Percentiles rank a stretch among this genome's conserved stretches.
These are phyloP conservation scores for Schizopygopsis pylzovi DNA, from an alignment of 2,797 vertebrate species.

Conservation along the genomic window DNA sequence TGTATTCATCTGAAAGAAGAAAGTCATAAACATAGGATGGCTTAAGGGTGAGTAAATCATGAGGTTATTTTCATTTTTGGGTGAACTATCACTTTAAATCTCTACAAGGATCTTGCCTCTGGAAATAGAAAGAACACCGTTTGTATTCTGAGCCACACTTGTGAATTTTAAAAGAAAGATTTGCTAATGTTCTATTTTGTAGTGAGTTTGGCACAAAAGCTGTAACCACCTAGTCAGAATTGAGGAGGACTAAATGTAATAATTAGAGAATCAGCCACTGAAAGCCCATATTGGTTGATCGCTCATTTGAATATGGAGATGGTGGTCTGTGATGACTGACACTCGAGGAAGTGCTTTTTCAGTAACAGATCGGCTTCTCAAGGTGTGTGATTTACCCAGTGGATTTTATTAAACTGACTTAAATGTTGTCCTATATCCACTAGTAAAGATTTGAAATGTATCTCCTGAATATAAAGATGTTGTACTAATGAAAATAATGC, in stretches of 20 bases:
- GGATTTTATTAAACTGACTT: background rate
- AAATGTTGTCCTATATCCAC: background rate
- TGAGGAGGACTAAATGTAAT: background rate
- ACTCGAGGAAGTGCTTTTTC: slow-evolving; percentile 11
- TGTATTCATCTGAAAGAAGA: background rate
- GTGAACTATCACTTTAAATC: background rate
- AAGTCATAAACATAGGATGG: background rate
- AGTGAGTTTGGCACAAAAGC: background rate
- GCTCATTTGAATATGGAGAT: slow-evolving; percentile 1
- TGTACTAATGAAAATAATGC: background rate
- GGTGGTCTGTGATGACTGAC: background rate
- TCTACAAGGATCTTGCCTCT: background rate
- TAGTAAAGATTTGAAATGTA: background rate
- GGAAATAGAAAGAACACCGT: background rate
- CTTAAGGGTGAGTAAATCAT: background rate
- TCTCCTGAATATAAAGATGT: background rate
- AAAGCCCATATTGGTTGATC: background rate
- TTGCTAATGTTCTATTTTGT: slow-evolving; percentile 37
- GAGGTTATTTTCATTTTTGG: background rate
- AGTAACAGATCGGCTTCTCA: slow-evolving; percentile 9
- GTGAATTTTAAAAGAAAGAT: slow-evolving; percentile 69
- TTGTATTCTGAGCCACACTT: slow-evolving; percentile 61
- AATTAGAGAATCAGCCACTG: background rate
- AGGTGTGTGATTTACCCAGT: background rate
- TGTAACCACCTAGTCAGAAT: background rate